Evolutionary conservation across 2,113 vertebrate species (phyloP).

Genomic region (Aplodontia rufa): DNA sequence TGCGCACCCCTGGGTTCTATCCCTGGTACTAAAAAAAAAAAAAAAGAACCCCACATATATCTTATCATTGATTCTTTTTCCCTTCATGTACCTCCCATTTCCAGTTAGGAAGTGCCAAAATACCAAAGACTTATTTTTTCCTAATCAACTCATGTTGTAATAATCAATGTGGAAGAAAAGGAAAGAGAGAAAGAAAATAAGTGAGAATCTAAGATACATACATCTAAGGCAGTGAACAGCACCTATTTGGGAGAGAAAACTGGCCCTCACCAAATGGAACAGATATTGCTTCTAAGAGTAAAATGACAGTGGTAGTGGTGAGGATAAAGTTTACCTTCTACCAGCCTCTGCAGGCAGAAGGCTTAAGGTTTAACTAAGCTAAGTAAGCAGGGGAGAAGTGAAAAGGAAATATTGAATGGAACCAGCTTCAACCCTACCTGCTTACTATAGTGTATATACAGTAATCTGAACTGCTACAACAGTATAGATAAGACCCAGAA

Average conservation of each 20-base stretch:
- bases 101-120: slow-evolving; percentile 7
- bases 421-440: not conserved
- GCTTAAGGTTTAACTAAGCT: not conserved
- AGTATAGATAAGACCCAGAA: not conserved
- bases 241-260: slow-evolving; percentile 9
- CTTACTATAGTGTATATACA: not conserved
- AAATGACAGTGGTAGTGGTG: not conserved
- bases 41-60: too few relatives aligned
- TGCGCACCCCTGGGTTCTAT: too few relatives aligned
- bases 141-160: not conserved
- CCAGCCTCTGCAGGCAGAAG: not conserved
- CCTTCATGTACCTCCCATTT: not conserved
- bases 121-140: slow-evolving; percentile 25
- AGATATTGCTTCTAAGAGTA: slow-evolving; percentile 3
- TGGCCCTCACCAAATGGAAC: not conserved
- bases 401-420: not conserved
- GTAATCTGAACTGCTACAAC: not conserved
- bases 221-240: slow-evolving; percentile 6
- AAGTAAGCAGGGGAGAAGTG: not conserved
- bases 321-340: not conserved
- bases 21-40: too few relatives aligned
- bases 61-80: slow-evolving; percentile 14
- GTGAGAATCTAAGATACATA: not conserved
- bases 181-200: slow-evolving; percentile 16
- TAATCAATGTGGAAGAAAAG: slow-evolving; percentile 13